These are phyloP conservation scores for Murina feae DNA, from an alignment of 2,113 vertebrate genomes.

Conservation along the genomic window DNA sequence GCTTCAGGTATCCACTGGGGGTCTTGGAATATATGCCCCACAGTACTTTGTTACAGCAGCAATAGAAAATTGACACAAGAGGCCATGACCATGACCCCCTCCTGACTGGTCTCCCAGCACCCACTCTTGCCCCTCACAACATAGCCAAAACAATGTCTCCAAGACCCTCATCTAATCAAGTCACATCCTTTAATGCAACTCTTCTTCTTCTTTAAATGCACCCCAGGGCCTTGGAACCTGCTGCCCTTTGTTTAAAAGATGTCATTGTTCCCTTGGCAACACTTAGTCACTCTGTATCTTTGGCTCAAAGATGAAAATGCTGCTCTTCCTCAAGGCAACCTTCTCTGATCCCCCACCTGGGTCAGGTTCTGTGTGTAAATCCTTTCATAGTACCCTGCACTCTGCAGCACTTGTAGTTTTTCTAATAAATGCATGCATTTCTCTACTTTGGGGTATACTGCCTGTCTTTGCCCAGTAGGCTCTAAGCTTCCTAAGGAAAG, in stretches of 20 bases:
- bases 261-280: neutral
- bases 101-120: neutral
- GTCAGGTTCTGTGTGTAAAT: neutral
- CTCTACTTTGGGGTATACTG: neutral
- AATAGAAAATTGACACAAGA: neutral
- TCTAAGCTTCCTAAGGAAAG: neutral
- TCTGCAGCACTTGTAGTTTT: neutral
- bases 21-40: neutral
- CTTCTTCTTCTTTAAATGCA: neutral
- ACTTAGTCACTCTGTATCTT: neutral
- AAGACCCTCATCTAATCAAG: neutral
- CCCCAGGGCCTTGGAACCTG: neutral
- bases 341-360: neutral
- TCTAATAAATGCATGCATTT: neutral
- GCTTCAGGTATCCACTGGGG: neutral
- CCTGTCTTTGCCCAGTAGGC: neutral
- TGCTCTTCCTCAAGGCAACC: neutral
- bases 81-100: neutral
- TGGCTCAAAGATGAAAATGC: neutral
- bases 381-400: neutral
- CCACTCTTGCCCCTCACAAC: neutral
- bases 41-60: neutral
- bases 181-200: neutral
- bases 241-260: neutral
- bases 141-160: neutral